Evolutionary conservation across 2,113 vertebrate genomes (phyloP).

Genomic region (Macquaria ambigua): DNA sequence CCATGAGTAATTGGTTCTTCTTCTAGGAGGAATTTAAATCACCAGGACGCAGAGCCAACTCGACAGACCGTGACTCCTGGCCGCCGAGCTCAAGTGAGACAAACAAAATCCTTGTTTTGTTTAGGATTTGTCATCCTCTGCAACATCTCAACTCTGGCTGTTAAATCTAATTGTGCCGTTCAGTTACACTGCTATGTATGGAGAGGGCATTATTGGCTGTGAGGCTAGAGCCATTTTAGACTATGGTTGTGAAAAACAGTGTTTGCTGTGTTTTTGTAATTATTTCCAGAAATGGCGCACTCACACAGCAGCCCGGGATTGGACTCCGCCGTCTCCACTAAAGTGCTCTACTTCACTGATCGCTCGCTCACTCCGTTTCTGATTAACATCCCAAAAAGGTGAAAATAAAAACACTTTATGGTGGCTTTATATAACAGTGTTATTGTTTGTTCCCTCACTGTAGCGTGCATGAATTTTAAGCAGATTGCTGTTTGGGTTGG

Average conservation of each 20-base stretch:
- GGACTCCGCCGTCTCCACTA: slow-evolving; percentile 90
- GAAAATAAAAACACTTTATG: slow-evolving; percentile 52
- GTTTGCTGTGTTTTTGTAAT: slow-evolving; percentile 44
- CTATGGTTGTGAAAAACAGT: slow-evolving; percentile 40
- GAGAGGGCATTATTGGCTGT: neutral
- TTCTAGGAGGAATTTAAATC: slow-evolving; percentile 88
- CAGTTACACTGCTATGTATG: slow-evolving; percentile 15
- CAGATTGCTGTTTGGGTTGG: slow-evolving; percentile 33
- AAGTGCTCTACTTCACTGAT: slow-evolving; percentile 98
- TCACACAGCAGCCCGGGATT: slow-evolving; percentile 93
- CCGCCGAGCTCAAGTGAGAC: slow-evolving; percentile 93
- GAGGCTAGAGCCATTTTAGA: slow-evolving; percentile 34
- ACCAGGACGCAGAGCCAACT: slow-evolving; percentile 86
- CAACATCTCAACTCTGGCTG: slow-evolving; percentile 50
- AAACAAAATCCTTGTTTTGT: slow-evolving; percentile 50
- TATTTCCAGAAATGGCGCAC: slow-evolving; percentile 90
- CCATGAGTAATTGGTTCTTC: slow-evolving; percentile 45
- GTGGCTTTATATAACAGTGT: neutral
- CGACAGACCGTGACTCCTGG: slow-evolving; percentile 93
- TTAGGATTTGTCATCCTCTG: slow-evolving; percentile 53
- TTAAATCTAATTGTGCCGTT: slow-evolving; percentile 51
- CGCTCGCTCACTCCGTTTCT: slow-evolving; percentile 97
- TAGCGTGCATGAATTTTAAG: neutral
- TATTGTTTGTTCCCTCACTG: slow-evolving; percentile 27
- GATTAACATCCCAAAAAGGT: slow-evolving; percentile 98